Evolutionary conservation across 1,140 invertebrate genomes (phyloP).

Genomic region (Heliconius eleuchia): DNA sequence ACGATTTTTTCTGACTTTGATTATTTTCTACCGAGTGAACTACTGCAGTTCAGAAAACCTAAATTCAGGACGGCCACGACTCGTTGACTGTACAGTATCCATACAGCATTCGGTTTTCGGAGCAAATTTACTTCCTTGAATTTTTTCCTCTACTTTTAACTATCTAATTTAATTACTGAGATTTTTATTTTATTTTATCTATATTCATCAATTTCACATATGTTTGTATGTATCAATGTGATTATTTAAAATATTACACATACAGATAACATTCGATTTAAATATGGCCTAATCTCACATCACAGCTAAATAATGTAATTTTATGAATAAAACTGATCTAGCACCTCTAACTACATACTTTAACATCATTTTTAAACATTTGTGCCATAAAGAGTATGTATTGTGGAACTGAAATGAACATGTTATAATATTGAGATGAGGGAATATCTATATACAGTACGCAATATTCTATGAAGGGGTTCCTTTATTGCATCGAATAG

Average conservation of each 20-base stretch:
- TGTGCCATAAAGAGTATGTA: background rate
- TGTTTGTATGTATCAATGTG: background rate
- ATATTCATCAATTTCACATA: background rate
- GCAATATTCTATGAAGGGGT: background rate
- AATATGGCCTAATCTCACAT: background rate
- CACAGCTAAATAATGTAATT: background rate
- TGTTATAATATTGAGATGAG: background rate
- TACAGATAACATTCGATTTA: background rate
- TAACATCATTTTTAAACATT: background rate
- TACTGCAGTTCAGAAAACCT: too few relatives aligned
- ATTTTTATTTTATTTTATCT: background rate
- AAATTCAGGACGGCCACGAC: too few relatives aligned
- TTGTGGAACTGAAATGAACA: background rate
- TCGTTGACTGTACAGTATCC: background rate
- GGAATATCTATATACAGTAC: background rate
- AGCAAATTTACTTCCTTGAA: background rate
- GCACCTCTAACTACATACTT: background rate
- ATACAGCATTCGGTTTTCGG: background rate
- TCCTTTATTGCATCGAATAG: background rate
- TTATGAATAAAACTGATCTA: background rate
- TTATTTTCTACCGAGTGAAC: too few relatives aligned
- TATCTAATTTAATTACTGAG: slow-evolving; percentile 2
- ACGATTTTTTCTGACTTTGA: too few relatives aligned
- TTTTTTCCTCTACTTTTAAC: background rate
- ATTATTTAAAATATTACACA: slow-evolving; percentile 1